Evolutionary conservation across 2,888 invertebrate genomes (phyloP), one percentile per base, ranked within the genome.

Genomic region (Agriopis aurantiaria): DNA sequence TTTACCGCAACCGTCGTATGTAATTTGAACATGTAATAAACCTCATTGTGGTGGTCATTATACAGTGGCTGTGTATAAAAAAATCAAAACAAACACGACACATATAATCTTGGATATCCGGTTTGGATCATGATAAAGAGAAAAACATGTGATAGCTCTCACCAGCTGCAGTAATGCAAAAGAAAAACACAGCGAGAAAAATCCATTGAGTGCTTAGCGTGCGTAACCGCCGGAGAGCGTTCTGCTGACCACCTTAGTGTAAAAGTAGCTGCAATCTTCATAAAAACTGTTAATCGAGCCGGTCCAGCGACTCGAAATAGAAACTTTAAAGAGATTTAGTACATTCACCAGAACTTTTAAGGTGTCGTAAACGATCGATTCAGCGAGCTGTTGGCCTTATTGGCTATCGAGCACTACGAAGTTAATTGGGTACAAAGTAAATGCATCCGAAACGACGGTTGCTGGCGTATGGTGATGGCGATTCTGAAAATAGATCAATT

Each of bases 201-300:
- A 80, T 80, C 78, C 77, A 79, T 78, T 73, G 72, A 77, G 68
- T 74, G 75, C 75, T 76, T 82, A 79, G 75, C 80, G 80, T 82
- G 85, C 87, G 85, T 81, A 83, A 85, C 81, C 78, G 74, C 82
- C 81, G 79, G 84, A 86, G 86, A 87, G 83, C 82, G 82, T 83
- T 82, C 77, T 77, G 78, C 73, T 71, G 79, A 78, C 80, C 80
- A 81, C 78, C 80, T 77, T 83, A 84, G 81, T 81, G 81, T 80
- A 83, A 82, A 81, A 82, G 79, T 81, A 80, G 79, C 40, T 48
- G 61, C 80, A 80, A 84, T 84, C 81, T 83, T 81, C 67, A 85
- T 80, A 90, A 91, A 91, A 92, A 91, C 85, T 83, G 82, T 87
- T 90, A 88, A 90, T 88, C 88, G 84, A 81, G 80, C 78, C 87